Evolutionary conservation across 2,888 invertebrate genomes (phyloP), one percentile per base, ranked within the genome.

Genomic region (Tipula vernalis): DNA sequence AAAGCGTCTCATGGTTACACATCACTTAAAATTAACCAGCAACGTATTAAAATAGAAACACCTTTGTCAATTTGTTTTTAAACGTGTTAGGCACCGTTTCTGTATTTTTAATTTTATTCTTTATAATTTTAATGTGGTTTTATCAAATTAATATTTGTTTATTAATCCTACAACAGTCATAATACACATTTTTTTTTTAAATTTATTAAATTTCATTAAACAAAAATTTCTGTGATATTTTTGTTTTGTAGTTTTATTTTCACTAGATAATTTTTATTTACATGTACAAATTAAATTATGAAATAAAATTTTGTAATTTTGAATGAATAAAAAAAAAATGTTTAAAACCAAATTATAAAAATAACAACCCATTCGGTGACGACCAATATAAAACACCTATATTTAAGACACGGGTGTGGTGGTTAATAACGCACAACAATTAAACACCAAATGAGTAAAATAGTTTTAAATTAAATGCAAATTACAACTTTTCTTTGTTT

Each of bases 11-110:
- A n/a, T n/a, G n/a, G n/a, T n/a, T n/a, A n/a, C n/a, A n/a, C n/a
- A n/a, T n/a, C n/a, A n/a, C n/a, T n/a, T n/a, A n/a, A 28, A 28
- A 28, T 28, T 2, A 39, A 5, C 39, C 6, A 6, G 6, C 39
- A 39, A 39, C 39, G 6, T 3, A 39, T 28, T 28, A 28, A 71
- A 71, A 18, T 84, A 84, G n/a, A 39, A 84, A 84, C n/a, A 39
- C 6, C 12, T 83, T 39, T 84, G 6, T 84, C 15, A 84, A 36
- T 36, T 83, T 36, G 4, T 39, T 84, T 39, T 84, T 84, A 84
- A 84, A 84, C 84, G 84, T 39, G 84, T 84, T 39, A 84, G 84
- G 84, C 84, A 84, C 84, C 39, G 39, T 84, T 15, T 84, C 10
- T 39, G 5, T 39, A 39, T 39, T 71, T 39, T 39, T 39, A 39